Percentiles rank a stretch among this genome's conserved stretches.
These are phyloP conservation scores for Lycophotia porphyrea DNA, from an alignment of 2,888 invertebrate species.

Conservation along the genomic window DNA sequence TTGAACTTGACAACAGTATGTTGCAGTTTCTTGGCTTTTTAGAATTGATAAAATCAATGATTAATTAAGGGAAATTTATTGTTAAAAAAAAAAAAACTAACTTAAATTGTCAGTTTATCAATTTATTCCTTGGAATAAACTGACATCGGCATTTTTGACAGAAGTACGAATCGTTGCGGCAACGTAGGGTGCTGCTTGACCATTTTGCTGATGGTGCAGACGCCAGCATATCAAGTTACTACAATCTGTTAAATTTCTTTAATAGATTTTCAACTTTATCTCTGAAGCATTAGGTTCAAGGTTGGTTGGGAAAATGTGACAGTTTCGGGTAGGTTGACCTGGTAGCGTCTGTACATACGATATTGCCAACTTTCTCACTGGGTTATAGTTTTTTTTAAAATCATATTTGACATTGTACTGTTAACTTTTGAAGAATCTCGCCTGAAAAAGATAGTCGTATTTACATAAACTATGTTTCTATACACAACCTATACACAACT, in stretches of 20 bases:
- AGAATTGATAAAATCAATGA: not conserved
- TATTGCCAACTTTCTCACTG: not conserved
- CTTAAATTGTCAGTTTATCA: not conserved
- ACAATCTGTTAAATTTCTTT: no score
- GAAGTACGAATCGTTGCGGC: not conserved
- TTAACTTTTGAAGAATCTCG: constrained; percentile 27
- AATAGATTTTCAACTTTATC: no score
- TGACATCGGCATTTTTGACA: not conserved
- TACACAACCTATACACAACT: constrained; percentile 84
- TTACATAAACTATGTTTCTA: constrained; percentile 37
- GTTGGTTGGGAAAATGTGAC: no score
- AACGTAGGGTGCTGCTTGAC: not conserved
- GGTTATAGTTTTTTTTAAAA: not conserved
- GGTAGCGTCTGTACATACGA: no score
- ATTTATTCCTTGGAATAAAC: no score
- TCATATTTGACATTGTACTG: not conserved
- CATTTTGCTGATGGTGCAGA: not conserved
- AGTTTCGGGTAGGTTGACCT: no score
- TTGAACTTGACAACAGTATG: constrained; percentile 14
- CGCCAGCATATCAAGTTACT: no score
- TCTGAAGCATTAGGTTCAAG: no score
- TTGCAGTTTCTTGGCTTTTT: not conserved
- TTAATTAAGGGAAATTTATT: not conserved
- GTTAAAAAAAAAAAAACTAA: not conserved
- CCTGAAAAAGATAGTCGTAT: constrained; percentile 33